Evolutionary conservation across 2,888 invertebrate species (phyloP).

Genomic region (Beris morrisii): DNA sequence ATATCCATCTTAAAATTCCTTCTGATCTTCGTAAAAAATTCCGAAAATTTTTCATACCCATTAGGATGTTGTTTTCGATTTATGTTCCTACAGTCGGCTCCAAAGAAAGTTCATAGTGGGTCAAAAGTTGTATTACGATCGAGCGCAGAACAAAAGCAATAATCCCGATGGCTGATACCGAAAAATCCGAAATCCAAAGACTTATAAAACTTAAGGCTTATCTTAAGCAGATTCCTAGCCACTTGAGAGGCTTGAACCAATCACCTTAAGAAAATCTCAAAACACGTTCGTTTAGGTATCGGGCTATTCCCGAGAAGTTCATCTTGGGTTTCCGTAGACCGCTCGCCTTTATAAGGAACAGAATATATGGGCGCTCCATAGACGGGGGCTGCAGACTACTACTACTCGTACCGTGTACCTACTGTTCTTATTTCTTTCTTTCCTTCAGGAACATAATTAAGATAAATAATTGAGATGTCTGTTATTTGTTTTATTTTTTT

Average conservation of each 20-base stretch:
- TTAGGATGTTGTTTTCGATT: no score
- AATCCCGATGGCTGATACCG: no score
- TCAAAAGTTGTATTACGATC: no score
- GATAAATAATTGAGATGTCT: slow-evolving; percentile 39
- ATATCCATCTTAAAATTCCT: no score
- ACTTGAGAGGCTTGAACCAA: slow-evolving; percentile 36
- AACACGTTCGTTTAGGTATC: slow-evolving; percentile 2
- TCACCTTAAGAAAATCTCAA: slow-evolving; percentile 35
- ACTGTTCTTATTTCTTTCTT: slow-evolving; percentile 27
- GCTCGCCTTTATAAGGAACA: background rate
- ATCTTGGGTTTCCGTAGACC: slow-evolving; percentile 1
- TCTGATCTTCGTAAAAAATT: no score
- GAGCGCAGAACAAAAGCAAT: no score
- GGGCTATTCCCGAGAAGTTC: background rate
- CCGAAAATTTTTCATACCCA: no score
- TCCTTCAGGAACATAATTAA: slow-evolving; percentile 37
- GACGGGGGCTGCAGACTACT: background rate
- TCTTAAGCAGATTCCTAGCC: slow-evolving; percentile 26
- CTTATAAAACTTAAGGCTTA: background rate
- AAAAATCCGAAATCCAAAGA: no score
- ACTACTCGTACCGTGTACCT: no score
- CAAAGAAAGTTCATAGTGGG: no score
- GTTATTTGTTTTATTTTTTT: slow-evolving; percentile 35
- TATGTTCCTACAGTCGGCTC: no score
- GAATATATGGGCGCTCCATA: background rate